Evolutionary conservation across 2,888 invertebrate species (phyloP), one percentile per base, ranked within the genome.

Genomic region (Nomada hirtipes): DNA sequence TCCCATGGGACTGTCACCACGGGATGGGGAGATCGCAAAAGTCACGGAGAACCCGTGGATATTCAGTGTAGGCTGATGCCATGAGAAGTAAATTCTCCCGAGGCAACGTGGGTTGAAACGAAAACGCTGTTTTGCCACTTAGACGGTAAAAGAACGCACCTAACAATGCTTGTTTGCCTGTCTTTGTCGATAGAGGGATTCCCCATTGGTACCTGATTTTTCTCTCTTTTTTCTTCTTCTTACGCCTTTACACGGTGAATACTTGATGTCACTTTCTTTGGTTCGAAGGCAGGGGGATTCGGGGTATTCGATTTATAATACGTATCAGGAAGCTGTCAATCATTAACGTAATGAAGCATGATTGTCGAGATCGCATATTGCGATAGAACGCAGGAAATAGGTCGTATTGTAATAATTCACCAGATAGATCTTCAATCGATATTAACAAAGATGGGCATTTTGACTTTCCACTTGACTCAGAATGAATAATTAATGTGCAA

Each of bases 101-200:
- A 92, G 93, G 91, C 91, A 88, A 84, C 85, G 87, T 82, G 87
- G 89, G 83, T 89, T 93, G 93, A 93, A 93, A 93, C 92, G 92
- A 92, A 93, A 93, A 93, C 91, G 93, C 88, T 93, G 93, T 93
- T 91, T 92, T 89, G 92, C 90, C 93, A 93, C 92, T 93, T 93
- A 93, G 89, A 82, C 79, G 80, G 71, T 71, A 79, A 71, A 82
- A 77, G 74, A 50, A 67, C 68, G 69, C 57, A n/a, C 42, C 53
- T 69, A 15, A n/a, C 23, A 11, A 36, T 36, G 36, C 36, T 44
- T 23, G 26, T 73, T 61, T 53, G 61, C 65, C 70, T 59, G 29
- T 76, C 53, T 55, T 74, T 20, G 20, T 36, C 29, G 13, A 4
- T 20, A 2, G 29, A 2, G 47, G 36, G 67, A 61, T 55, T 73